Conservation (phyloP, 2,888 invertebrate species). For the Polydesmus complanatus region DNA sequence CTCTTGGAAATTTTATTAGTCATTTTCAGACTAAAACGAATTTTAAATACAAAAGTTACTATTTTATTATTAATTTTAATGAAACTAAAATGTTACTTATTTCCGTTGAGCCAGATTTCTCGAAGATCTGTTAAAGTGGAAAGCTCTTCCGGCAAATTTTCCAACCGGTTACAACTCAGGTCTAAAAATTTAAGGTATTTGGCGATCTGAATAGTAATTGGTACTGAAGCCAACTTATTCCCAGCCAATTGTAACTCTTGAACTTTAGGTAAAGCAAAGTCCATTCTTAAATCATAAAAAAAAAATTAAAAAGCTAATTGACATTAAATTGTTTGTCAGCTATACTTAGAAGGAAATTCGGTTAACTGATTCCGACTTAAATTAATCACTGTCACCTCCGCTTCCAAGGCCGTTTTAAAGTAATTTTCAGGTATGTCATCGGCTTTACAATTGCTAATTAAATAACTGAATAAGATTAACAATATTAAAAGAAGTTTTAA, state of each 20-base stretch:
- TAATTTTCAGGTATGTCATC: conserved; percentile 52
- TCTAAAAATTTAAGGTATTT: conserved; percentile 53
- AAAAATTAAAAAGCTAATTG: conserved; percentile 19
- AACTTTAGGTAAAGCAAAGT: conserved; percentile 22
- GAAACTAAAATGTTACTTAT: conserved; percentile 43
- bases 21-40: no score
- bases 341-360: conserved; percentile 51
- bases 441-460: conserved; percentile 43
- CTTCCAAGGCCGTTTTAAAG: conserved; percentile 52
- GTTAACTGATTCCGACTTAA: conserved; percentile 64
- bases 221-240: conserved; percentile 50
- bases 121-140: conserved; percentile 46
- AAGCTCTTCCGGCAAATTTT: conserved; percentile 33
- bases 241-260: conserved; percentile 46
- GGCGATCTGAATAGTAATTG: conserved; percentile 46
- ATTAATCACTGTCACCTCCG: conserved; percentile 59
- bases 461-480: conserved; percentile 9
- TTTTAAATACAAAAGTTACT: no score
- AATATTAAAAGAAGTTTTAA: neutral
- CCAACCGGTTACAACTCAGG: conserved; percentile 48
- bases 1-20: no score
- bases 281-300: conserved; percentile 16
- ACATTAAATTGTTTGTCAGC: conserved; percentile 17
- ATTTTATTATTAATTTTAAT: neutral
- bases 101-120: conserved; percentile 66